Conservation (phyloP, 2,888 invertebrate species). For the Drosophila suboccidentalis region DNA sequence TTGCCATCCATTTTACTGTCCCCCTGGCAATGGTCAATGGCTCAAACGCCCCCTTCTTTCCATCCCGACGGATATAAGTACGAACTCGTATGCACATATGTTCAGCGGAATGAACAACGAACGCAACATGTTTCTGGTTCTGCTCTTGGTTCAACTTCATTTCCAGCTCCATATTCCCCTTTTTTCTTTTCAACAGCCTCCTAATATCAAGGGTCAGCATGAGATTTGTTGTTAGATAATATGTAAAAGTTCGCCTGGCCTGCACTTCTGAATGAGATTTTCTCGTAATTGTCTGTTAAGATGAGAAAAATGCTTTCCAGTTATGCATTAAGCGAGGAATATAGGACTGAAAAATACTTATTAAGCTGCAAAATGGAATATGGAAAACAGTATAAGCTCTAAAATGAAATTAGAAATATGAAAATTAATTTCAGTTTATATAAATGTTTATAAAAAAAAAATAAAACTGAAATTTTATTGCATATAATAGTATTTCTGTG, state of each 20-base stretch:
- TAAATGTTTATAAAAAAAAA: too few relatives aligned
- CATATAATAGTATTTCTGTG: too few relatives aligned
- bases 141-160: background rate
- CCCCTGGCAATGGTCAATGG: constrained; percentile 21
- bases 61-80: constrained; percentile 11
- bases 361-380: too few relatives aligned
- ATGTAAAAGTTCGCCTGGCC: constrained; percentile 24
- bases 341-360: background rate
- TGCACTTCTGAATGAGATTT: constrained; percentile 9
- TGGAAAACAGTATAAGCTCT: too few relatives aligned
- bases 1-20: constrained; percentile 68
- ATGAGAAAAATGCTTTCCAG: background rate
- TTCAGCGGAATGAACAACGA: constrained; percentile 9
- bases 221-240: constrained; percentile 38
- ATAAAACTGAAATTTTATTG: too few relatives aligned
- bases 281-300: constrained; percentile 7
- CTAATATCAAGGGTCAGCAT: constrained; percentile 30
- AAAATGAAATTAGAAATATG: too few relatives aligned
- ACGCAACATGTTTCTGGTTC: background rate
- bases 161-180: background rate
- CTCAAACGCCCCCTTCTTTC: constrained; percentile 11
- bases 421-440: too few relatives aligned
- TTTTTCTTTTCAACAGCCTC: background rate
- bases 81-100: constrained; percentile 16
- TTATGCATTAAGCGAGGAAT: background rate